Evolutionary conservation across 2,888 invertebrate genomes (phyloP).

Genomic region (Schizotus pectinicornis): DNA sequence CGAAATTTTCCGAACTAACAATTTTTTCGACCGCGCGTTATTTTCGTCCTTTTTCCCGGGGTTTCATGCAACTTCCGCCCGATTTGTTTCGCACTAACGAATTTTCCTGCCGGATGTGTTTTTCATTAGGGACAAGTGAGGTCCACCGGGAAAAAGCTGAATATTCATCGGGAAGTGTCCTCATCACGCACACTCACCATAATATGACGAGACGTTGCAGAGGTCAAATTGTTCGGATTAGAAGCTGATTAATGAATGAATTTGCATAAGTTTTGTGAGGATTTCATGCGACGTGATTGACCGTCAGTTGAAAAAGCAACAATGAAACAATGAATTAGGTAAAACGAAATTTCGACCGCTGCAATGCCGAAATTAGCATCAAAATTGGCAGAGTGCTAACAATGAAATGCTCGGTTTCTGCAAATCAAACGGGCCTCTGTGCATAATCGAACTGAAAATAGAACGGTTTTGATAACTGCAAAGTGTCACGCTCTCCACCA

Average conservation of each 20-base stretch:
- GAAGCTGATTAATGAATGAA: neutral
- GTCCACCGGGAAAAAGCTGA: neutral
- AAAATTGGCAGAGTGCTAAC: too few relatives aligned
- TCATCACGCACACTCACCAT: slow-evolving; percentile 1
- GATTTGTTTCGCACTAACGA: neutral
- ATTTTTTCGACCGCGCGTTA: neutral
- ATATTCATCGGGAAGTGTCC: slow-evolving; percentile 1
- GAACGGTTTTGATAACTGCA: too few relatives aligned
- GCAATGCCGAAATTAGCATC: too few relatives aligned
- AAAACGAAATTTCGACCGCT: too few relatives aligned
- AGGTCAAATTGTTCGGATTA: neutral
- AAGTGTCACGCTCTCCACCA: too few relatives aligned
- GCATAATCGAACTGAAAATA: too few relatives aligned
- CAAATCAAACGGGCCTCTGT: too few relatives aligned
- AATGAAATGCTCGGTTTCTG: too few relatives aligned
- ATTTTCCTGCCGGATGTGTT: neutral
- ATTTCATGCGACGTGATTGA: neutral
- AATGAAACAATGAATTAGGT: too few relatives aligned
- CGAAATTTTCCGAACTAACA: neutral
- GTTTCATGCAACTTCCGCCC: neutral
- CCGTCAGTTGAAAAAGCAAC: too few relatives aligned
- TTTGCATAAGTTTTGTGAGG: neutral
- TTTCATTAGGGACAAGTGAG: neutral
- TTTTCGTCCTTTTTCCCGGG: too few relatives aligned
- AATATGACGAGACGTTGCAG: slow-evolving; percentile 2